Percentiles rank a stretch among this genome's conserved stretches.
Conservation (phyloP, 2,888 invertebrate species). For the Apodemia hepburni region DNA sequence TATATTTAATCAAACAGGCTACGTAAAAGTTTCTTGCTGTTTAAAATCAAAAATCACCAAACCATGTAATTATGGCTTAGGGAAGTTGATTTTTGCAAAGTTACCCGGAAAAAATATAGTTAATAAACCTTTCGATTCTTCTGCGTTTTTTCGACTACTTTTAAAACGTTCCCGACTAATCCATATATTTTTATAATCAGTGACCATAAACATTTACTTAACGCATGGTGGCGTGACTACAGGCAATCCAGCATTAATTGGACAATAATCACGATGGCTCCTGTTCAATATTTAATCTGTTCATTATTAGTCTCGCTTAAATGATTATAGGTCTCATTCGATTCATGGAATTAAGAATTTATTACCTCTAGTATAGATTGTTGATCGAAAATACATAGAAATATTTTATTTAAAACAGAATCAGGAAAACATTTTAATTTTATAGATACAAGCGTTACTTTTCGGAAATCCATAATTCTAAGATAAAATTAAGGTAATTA, state of each 20-base stretch:
- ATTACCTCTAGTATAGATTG: not conserved
- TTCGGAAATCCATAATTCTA: too few species aligned
- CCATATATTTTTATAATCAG: not conserved
- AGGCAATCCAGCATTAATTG: constrained; percentile 39
- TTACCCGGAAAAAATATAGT: too few species aligned
- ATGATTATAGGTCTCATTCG: constrained; percentile 15
- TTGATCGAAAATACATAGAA: not conserved
- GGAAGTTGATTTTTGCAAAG: too few species aligned
- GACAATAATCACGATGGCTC: constrained; percentile 35
- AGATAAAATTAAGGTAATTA: too few species aligned
- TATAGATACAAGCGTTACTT: too few species aligned
- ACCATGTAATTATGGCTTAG: too few species aligned
- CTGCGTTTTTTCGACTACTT: not conserved
- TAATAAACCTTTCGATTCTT: too few species aligned
- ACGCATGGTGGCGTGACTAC: constrained; percentile 32
- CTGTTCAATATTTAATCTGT: constrained; percentile 18
- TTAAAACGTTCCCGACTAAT: not conserved
- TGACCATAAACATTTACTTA: not conserved
- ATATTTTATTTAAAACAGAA: not conserved
- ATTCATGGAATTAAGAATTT: constrained; percentile 6
- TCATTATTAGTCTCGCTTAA: constrained; percentile 15
- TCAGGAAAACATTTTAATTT: too few species aligned
- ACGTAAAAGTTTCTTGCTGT: too few species aligned
- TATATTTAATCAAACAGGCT: too few species aligned
- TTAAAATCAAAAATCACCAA: too few species aligned